These are phyloP conservation scores for Euwallacea similis DNA, from an alignment of 1,140 invertebrate genomes.

Conservation along the genomic window DNA sequence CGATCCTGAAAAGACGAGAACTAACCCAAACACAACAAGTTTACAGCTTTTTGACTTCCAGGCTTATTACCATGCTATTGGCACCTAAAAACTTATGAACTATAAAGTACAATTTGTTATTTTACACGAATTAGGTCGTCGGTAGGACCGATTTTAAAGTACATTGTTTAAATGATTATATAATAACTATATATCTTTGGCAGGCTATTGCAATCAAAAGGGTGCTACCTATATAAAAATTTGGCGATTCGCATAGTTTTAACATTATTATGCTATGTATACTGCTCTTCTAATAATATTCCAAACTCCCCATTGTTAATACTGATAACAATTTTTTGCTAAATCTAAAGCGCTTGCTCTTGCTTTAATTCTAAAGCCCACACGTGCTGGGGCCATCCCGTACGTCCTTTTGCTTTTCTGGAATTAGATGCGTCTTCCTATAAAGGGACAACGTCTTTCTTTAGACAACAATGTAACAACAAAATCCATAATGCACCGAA, in stretches of 20 bases:
- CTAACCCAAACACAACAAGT: not conserved
- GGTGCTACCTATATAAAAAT: not conserved
- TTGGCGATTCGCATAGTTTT: not conserved
- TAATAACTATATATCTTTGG: not conserved
- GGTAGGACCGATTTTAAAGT: not conserved
- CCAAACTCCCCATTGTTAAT: too few species aligned
- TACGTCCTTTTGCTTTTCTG: conserved; percentile 73
- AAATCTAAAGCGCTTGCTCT: conserved; percentile 57
- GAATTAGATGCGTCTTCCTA: conserved; percentile 49
- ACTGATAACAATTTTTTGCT: too few species aligned
- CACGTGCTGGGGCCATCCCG: conserved; percentile 93
- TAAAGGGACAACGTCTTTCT: conserved; percentile 18
- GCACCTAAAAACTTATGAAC: conserved; percentile 20
- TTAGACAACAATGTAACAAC: not conserved
- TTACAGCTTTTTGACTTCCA: conserved; percentile 20
- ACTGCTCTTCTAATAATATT: too few species aligned
- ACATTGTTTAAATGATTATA: not conserved
- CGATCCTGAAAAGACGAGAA: conserved; percentile 10
- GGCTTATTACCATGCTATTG: conserved; percentile 16
- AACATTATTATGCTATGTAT: too few species aligned
- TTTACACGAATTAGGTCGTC: not conserved
- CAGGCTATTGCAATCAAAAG: not conserved
- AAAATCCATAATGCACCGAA: too few species aligned
- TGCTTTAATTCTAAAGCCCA: conserved; percentile 89
- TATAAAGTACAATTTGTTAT: not conserved